Percentiles rank a stretch among this genome's conserved stretches.
phyloP scores from a whole-genome alignment of 2,888 invertebrate species.

The Hartigia nigra region DNA sequence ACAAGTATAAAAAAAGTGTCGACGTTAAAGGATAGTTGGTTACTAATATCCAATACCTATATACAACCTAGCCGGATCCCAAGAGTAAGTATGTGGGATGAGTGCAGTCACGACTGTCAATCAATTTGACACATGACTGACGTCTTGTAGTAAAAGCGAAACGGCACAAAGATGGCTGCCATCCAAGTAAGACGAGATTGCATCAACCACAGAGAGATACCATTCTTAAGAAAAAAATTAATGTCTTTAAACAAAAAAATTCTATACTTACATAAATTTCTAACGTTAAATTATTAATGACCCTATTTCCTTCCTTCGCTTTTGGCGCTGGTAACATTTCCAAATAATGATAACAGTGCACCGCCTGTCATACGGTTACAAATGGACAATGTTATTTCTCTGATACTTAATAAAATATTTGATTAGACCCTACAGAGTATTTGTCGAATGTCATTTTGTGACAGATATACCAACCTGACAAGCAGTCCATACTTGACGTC shows the following conservation, averaged over 20 bases:
- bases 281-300: background rate
- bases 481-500: background rate
- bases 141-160: background rate
- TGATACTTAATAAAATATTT: background rate
- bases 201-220: background rate
- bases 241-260: background rate
- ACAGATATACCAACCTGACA: background rate
- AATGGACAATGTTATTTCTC: background rate
- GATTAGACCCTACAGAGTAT: background rate
- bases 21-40: background rate
- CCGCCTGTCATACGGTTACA: background rate
- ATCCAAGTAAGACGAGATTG: background rate
- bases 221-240: too few species aligned
- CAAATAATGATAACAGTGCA: background rate
- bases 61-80: background rate
- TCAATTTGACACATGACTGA: background rate
- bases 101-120: background rate
- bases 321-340: background rate
- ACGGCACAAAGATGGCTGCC: background rate
- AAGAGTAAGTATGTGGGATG: background rate
- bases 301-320: background rate
- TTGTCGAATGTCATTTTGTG: background rate
- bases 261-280: background rate
- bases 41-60: background rate
- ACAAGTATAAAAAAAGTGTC: too few species aligned